Conservation (phyloP, 1,140 invertebrate genomes). For the Scaptomyza montana region DNA sequence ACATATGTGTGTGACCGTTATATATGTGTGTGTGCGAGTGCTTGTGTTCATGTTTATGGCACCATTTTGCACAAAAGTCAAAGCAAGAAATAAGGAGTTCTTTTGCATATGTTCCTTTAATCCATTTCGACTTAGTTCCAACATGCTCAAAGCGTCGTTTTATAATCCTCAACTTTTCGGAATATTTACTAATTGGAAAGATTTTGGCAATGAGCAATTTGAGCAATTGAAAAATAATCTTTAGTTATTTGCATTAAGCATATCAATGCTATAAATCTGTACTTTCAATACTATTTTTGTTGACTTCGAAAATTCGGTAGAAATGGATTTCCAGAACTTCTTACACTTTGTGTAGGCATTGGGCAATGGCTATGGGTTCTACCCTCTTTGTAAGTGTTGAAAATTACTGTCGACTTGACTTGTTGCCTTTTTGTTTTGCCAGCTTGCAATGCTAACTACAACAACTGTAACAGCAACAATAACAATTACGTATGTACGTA, state of each 20-base stretch:
- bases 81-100: constrained; percentile 45
- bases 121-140: constrained; percentile 24
- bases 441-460: constrained; percentile 36
- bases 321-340: constrained; percentile 53
- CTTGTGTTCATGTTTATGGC: constrained; percentile 71
- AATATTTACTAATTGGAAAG: background rate
- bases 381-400: constrained; percentile 74
- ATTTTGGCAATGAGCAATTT: background rate
- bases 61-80: constrained; percentile 73
- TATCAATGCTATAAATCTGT: too few species aligned
- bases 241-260: too few species aligned
- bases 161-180: too few species aligned
- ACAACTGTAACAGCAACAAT: constrained; percentile 54
- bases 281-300: background rate
- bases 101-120: constrained; percentile 51
- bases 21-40: constrained; percentile 30
- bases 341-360: constrained; percentile 47
- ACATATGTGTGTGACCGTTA: constrained; percentile 62
- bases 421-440: constrained; percentile 77
- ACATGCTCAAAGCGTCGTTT: constrained; percentile 5
- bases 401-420: constrained; percentile 82
- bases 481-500: constrained; percentile 43
- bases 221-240: too few species aligned
- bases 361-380: constrained; percentile 46
- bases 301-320: constrained; percentile 3